Evolutionary conservation across 2,888 invertebrate species (phyloP).

Genomic region (Nipponacmea schrenckii): DNA sequence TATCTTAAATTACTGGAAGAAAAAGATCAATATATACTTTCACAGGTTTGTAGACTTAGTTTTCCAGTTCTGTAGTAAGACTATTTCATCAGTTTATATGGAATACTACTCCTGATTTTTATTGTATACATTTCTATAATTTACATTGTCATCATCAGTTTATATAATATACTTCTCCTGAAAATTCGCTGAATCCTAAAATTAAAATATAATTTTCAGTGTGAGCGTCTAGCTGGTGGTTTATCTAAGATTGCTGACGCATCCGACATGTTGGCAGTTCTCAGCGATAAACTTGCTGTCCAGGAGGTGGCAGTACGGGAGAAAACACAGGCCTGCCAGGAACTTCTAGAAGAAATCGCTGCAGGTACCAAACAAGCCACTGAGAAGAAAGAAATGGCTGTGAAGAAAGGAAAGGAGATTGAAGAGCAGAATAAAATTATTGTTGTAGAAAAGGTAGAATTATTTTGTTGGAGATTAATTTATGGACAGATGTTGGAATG

Average conservation of each 20-base stretch:
- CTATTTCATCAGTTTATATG: no score
- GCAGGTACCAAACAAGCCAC: slow-evolving; percentile 73
- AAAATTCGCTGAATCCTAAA: neutral
- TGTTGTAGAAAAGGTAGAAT: slow-evolving; percentile 77
- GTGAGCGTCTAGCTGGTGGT: slow-evolving; percentile 78
- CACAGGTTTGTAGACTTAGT: slow-evolving; percentile 63
- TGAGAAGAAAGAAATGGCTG: slow-evolving; percentile 83
- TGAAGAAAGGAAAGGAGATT: slow-evolving; percentile 83
- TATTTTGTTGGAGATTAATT: no score
- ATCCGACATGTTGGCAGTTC: slow-evolving; percentile 80
- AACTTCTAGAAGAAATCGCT: slow-evolving; percentile 81
- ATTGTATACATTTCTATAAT: neutral
- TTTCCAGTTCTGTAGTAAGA: slow-evolving; percentile 7
- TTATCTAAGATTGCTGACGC: slow-evolving; percentile 88
- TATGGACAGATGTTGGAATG: no score
- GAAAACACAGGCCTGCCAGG: slow-evolving; percentile 84
- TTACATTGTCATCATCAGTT: no score
- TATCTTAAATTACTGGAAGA: slow-evolving; percentile 82
- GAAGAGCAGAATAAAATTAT: slow-evolving; percentile 84
- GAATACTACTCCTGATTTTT: neutral
- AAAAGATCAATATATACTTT: slow-evolving; percentile 72
- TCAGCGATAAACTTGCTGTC: slow-evolving; percentile 83
- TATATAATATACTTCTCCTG: no score
- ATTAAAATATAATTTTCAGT: slow-evolving; percentile 68
- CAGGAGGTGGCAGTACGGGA: slow-evolving; percentile 85